Percentiles rank a stretch among this genome's conserved stretches.
Conservation (phyloP, 2,113 vertebrate genomes). For the Vidua chalybeata region DNA sequence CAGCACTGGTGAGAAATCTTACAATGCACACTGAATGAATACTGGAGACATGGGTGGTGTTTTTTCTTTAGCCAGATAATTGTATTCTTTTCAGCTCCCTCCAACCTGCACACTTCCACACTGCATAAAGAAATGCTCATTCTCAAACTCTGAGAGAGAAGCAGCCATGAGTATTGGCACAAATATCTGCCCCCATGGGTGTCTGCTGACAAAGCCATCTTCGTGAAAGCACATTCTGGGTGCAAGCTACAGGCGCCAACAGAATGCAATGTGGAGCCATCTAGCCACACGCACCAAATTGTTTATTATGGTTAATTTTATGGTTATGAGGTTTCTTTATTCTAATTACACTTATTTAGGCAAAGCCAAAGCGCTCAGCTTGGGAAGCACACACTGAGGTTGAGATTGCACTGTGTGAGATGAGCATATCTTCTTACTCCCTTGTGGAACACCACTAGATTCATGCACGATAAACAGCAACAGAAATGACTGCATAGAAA, state of each 20-base stretch:
- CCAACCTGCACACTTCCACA: background rate
- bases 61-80: background rate
- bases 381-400: background rate
- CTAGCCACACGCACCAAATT: background rate
- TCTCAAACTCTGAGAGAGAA: background rate
- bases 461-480: background rate
- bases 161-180: fast-evolving
- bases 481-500: background rate
- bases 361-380: background rate
- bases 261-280: background rate
- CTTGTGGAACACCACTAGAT: background rate
- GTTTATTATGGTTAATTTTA: background rate
- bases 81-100: background rate
- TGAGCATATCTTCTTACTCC: fast-evolving
- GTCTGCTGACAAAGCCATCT: background rate
- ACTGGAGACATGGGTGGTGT: background rate
- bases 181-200: fast-evolving
- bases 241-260: fast-evolving
- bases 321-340: background rate
- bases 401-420: background rate
- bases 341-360: background rate
- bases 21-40: background rate
- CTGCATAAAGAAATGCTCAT: background rate
- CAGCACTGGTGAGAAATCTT: background rate
- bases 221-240: fast-evolving